Percentiles rank a stretch among this genome's conserved stretches.
phyloP scores from a whole-genome alignment of 1,140 invertebrate species.

The Monomorium pharaonis region DNA sequence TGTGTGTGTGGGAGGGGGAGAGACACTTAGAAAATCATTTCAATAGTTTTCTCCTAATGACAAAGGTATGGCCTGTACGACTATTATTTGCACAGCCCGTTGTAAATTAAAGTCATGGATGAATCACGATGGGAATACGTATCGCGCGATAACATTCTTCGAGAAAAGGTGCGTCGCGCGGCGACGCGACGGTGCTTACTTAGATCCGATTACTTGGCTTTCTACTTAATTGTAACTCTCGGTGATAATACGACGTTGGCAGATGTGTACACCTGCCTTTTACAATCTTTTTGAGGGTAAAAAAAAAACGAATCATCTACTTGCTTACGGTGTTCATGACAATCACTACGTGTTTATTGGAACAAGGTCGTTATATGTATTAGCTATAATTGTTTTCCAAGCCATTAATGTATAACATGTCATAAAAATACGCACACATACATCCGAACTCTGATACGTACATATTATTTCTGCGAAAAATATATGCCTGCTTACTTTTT shows the following conservation, averaged over 20 bases:
- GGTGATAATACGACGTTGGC: not conserved
- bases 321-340: not conserved
- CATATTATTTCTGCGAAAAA: not conserved
- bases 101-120: conserved; percentile 34
- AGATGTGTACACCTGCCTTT: not conserved
- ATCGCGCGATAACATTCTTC: conserved; percentile 22
- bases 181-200: not conserved
- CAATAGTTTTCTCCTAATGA: conserved; percentile 27
- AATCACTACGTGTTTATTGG: not conserved
- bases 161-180: not conserved
- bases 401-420: not conserved
- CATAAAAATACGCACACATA: too few relatives aligned
- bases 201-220: not conserved
- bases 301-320: not conserved
- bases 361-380: not conserved
- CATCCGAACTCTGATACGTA: not conserved
- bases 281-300: not conserved
- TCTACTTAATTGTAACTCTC: conserved; percentile 20
- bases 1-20: not conserved
- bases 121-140: conserved; percentile 50
- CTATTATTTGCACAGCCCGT: not conserved
- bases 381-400: not conserved
- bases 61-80: not conserved
- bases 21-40: conserved; percentile 48
- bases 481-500: not conserved